Conservation (phyloP, 2,797 vertebrate species). For the Bovichtus variegatus region DNA sequence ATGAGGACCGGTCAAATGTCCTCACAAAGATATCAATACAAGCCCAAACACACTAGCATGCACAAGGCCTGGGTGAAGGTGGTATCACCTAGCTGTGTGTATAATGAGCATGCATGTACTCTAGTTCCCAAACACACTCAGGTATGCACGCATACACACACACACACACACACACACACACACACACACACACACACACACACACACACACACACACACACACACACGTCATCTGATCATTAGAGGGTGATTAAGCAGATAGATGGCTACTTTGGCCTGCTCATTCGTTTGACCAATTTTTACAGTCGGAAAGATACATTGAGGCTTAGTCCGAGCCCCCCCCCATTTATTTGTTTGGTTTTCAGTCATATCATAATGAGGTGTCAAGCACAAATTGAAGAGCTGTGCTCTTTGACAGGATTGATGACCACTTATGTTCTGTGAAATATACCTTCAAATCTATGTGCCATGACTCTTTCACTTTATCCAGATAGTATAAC, state of each 20-base stretch:
- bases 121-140: conserved; percentile 48
- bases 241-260: conserved; percentile 45
- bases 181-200: conserved; percentile 28
- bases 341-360: too few relatives aligned
- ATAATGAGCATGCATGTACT: conserved; percentile 48
- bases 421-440: too few relatives aligned
- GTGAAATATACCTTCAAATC: too few relatives aligned
- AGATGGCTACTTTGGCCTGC: conserved; percentile 16
- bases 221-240: conserved; percentile 29
- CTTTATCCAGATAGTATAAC: too few relatives aligned
- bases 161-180: not conserved
- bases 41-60: not conserved
- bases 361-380: too few relatives aligned
- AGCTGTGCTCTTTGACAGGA: too few relatives aligned
- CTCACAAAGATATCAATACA: not conserved
- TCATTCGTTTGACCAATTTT: conserved; percentile 22
- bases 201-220: conserved; percentile 1
- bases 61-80: conserved; percentile 39
- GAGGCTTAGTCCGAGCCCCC: too few relatives aligned
- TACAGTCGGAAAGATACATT: too few relatives aligned
- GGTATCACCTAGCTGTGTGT: conserved; percentile 48
- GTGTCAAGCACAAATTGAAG: too few relatives aligned
- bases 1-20: not conserved
- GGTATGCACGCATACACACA: conserved; percentile 25
- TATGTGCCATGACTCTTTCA: too few relatives aligned